phyloP scores from a whole-genome alignment of 2,888 invertebrate genomes.

The Beris morrisii region DNA sequence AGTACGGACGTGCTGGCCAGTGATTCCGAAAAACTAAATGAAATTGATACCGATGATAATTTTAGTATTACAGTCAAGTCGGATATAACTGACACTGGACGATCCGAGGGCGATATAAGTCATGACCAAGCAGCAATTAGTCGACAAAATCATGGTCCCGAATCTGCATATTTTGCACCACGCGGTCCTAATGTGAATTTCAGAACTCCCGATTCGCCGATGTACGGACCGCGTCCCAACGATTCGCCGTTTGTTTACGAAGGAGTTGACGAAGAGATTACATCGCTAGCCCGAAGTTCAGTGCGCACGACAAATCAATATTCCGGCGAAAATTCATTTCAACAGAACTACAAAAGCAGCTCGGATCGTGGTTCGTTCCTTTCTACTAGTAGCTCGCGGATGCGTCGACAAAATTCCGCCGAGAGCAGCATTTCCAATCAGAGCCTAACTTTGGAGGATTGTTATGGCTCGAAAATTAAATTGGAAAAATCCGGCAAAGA shows the following conservation, averaged over 20 bases:
- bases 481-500: constrained; percentile 46
- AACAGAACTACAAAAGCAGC: constrained; percentile 53
- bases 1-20: constrained; percentile 94
- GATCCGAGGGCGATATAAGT: constrained; percentile 44
- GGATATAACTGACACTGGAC: constrained; percentile 70
- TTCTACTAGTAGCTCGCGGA: constrained; percentile 44
- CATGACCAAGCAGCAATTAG: constrained; percentile 33
- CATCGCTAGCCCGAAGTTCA: constrained; percentile 53
- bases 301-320: constrained; percentile 53
- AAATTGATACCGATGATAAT: constrained; percentile 71
- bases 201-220: constrained; percentile 43
- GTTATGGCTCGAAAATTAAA: constrained; percentile 33
- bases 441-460: constrained; percentile 53
- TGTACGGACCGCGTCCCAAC: constrained; percentile 45
- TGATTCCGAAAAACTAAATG: constrained; percentile 83
- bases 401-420: constrained; percentile 55
- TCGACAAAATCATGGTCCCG: constrained; percentile 41
- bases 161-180: constrained; percentile 45
- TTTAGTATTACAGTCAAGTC: constrained; percentile 72
- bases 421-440: constrained; percentile 57
- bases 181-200: constrained; percentile 41
- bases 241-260: constrained; percentile 50
- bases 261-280: constrained; percentile 40
- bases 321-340: constrained; percentile 52
- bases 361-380: constrained; percentile 48